Conservation (phyloP, 2,113 vertebrate species). For the Bubo scandiacus region DNA sequence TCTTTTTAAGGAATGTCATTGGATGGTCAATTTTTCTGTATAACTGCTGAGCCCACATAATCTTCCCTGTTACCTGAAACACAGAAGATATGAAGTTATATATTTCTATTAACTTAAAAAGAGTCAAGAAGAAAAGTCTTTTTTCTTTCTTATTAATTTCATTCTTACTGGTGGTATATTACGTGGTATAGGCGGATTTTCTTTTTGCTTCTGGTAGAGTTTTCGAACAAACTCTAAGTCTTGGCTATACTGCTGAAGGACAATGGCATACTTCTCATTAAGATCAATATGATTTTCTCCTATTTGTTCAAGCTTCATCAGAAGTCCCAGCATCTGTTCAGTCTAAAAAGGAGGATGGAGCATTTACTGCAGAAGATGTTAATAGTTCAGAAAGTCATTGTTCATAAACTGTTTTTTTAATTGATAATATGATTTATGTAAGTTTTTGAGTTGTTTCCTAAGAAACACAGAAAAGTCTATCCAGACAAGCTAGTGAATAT, state of each 20-base stretch:
- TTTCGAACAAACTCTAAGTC: slow-evolving; percentile 79
- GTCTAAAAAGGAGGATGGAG: slow-evolving; percentile 64
- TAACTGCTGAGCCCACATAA: slow-evolving; percentile 84
- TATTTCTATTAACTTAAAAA: neutral
- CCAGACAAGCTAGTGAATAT: neutral
- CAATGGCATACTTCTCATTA: slow-evolving; percentile 65
- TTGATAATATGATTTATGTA: neutral
- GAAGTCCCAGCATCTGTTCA: slow-evolving; percentile 77
- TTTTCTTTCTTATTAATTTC: neutral
- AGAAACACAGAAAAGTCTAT: neutral
- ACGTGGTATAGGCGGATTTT: slow-evolving; percentile 74
- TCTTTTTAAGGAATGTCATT: slow-evolving; percentile 80
- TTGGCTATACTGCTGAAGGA: slow-evolving; percentile 75
- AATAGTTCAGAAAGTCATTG: neutral
- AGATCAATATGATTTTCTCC: slow-evolving; percentile 73
- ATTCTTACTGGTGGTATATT: slow-evolving; percentile 78
- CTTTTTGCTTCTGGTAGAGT: slow-evolving; percentile 77
- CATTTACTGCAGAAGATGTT: neutral
- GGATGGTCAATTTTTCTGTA: slow-evolving; percentile 81
- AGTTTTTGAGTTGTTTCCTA: neutral
- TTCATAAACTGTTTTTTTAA: neutral
- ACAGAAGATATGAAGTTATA: neutral
- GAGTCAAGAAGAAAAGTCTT: neutral
- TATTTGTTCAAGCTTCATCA: slow-evolving; percentile 73
- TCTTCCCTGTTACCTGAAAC: slow-evolving; percentile 78